A percentile compares a stretch with the other conserved stretches of the same genome.
These are phyloP conservation scores for Esperia sulphurella DNA, from an alignment of 2,888 invertebrate genomes.

Conservation along the genomic window DNA sequence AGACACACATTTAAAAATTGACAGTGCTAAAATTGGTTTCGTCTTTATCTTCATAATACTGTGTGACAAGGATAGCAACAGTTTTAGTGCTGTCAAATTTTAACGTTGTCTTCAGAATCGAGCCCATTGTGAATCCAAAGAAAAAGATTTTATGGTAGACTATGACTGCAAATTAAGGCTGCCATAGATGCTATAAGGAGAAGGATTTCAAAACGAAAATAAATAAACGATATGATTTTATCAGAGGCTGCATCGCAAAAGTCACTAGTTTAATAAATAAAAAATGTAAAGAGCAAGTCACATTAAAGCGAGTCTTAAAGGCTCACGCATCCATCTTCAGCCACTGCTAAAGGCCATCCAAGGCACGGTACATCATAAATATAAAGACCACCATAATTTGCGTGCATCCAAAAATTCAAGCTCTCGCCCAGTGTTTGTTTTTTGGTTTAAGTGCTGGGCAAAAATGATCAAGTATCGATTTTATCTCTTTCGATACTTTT, in stretches of 20 bases:
- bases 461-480: conserved; percentile 14
- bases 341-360: conserved; percentile 8
- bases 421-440: conserved; percentile 19
- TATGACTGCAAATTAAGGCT: too few relatives aligned
- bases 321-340: conserved; percentile 3
- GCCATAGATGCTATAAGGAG: too few relatives aligned
- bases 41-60: too few relatives aligned
- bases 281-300: conserved; percentile 3
- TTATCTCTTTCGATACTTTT: conserved; percentile 52
- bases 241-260: too few relatives aligned
- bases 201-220: background rate
- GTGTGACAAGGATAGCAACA: too few relatives aligned
- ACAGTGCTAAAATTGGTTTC: too few relatives aligned
- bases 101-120: too few relatives aligned
- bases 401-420: conserved; percentile 8
- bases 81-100: too few relatives aligned
- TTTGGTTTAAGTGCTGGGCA: conserved; percentile 13
- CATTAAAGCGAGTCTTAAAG: background rate
- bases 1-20: too few relatives aligned
- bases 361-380: conserved; percentile 7
- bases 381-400: conserved; percentile 14
- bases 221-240: background rate
- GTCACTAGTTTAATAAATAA: background rate
- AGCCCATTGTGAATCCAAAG: background rate
- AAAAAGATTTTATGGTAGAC: too few relatives aligned